Evolutionary conservation across 2,113 vertebrate species (phyloP), one percentile per base, ranked within the genome.

Genomic region (Zingel zingel): DNA sequence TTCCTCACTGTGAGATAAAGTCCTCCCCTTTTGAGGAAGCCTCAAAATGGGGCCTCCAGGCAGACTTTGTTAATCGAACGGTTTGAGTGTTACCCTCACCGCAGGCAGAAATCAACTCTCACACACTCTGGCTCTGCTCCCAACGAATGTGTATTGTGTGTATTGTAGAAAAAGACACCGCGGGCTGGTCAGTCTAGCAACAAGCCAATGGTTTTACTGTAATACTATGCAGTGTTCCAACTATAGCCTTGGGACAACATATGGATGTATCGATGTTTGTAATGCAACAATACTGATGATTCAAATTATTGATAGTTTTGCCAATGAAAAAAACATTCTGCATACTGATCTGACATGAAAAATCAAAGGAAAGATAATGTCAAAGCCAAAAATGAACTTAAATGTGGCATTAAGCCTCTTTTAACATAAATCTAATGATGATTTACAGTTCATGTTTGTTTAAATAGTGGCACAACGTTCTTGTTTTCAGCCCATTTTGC

Each of bases 41-140:
- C 88, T 87, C 65, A 66, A 81, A 92, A 85, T 74, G 77, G 78
- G 88, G 85, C 82, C 87, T 92, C n/a, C 69, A 88, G 86, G 85
- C 88, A 90, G 86, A 84, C 86, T 88, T 89, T 87, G 87, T 91
- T 86, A 82, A 86, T 90, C n/a, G 82, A 88, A 78, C 56, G 39
- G 74, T 90, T 86, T 87, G 73, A 89, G 86, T 71, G 82, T 83
- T 89, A 70, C 79, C 86, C 77, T 90, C 91, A 72, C 90, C 39
- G 54, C 87, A 91, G 83, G 91, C 88, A 86, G 81, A 89, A 91
- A 92, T 90, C 81, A 88, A 89, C 90, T 90, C 85, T 86, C 85
- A 88, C 74, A 82, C 75, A 68, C n/a, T 82, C n/a, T 65, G 63
- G 50, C 84, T 81, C 74, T 57, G 25, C 79, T 78, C 65, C 64